These are phyloP conservation scores for Lipophrys pholis DNA, from an alignment of 2,113 vertebrate genomes.

Conservation along the genomic window DNA sequence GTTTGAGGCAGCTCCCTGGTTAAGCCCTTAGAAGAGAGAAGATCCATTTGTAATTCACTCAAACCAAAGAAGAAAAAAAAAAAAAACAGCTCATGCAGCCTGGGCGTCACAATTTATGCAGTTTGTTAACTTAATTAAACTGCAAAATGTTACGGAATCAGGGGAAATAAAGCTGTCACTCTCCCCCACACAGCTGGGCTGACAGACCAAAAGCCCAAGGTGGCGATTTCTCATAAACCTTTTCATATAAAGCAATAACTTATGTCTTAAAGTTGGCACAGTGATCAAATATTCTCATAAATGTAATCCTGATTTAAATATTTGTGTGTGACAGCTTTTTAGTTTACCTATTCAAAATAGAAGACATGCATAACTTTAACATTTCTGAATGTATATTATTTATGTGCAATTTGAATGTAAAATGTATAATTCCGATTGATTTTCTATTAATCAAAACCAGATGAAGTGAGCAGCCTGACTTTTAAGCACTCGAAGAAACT, in stretches of 20 bases:
- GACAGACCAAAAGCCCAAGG: neutral
- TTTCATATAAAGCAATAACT: neutral
- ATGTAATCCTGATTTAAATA: neutral
- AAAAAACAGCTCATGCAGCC: neutral
- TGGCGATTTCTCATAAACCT: slow-evolving; percentile 19
- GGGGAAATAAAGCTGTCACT: slow-evolving; percentile 24
- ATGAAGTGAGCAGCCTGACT: slow-evolving; percentile 3
- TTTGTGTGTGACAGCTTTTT: slow-evolving; percentile 4
- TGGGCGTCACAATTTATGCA: slow-evolving; percentile 15
- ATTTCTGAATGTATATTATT: slow-evolving; percentile 47
- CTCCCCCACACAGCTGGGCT: neutral
- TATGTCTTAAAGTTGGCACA: neutral
- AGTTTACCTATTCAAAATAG: slow-evolving; percentile 17
- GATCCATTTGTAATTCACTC: slow-evolving; percentile 50
- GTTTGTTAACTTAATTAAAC: slow-evolving; percentile 52
- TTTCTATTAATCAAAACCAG: slow-evolving; percentile 36
- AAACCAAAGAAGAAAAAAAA: slow-evolving; percentile 31
- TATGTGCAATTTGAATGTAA: slow-evolving; percentile 50
- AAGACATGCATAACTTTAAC: no score
- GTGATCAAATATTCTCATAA: neutral
- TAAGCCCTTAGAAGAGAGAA: slow-evolving; percentile 55
- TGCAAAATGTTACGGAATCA: slow-evolving; percentile 30
- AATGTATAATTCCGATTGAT: slow-evolving; percentile 57
- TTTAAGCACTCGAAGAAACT: neutral
- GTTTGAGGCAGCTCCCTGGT: slow-evolving; percentile 67